Evolutionary conservation across 2,888 invertebrate species (phyloP).

Genomic region (Epiblema foenella): DNA sequence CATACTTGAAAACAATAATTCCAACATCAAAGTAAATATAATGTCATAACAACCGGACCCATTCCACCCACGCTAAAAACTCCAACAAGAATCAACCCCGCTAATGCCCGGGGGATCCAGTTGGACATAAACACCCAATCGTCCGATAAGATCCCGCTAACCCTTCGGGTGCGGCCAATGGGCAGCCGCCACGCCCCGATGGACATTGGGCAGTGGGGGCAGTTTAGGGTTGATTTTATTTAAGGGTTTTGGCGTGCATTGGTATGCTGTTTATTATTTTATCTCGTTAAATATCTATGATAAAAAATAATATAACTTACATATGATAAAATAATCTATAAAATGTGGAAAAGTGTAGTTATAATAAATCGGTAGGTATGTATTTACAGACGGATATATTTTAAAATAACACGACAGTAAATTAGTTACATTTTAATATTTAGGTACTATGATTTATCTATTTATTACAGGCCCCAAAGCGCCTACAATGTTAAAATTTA

Average conservation of each 20-base stretch:
- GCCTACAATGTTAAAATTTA: too few relatives aligned
- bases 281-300: not conserved
- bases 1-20: not conserved
- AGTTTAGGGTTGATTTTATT: constrained; percentile 24
- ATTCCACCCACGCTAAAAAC: constrained; percentile 5
- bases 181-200: constrained; percentile 48
- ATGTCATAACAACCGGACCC: constrained; percentile 5
- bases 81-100: constrained; percentile 47
- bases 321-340: too few relatives aligned
- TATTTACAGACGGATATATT: too few relatives aligned
- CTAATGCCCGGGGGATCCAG: constrained; percentile 30
- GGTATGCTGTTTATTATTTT: not conserved
- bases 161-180: constrained; percentile 62
- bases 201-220: constrained; percentile 60
- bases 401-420: too few relatives aligned
- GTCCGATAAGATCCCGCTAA: constrained; percentile 34
- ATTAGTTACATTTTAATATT: too few relatives aligned
- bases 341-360: too few relatives aligned
- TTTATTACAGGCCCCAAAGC: too few relatives aligned
- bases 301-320: too few relatives aligned
- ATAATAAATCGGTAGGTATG: too few relatives aligned
- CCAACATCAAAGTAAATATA: constrained; percentile 12
- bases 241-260: not conserved
- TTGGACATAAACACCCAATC: constrained; percentile 34
- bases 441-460: too few relatives aligned